A percentile compares a stretch with the other conserved stretches of the same genome.
Evolutionary conservation across 2,113 vertebrate genomes (phyloP).

Genomic region (Alces alces): DNA sequence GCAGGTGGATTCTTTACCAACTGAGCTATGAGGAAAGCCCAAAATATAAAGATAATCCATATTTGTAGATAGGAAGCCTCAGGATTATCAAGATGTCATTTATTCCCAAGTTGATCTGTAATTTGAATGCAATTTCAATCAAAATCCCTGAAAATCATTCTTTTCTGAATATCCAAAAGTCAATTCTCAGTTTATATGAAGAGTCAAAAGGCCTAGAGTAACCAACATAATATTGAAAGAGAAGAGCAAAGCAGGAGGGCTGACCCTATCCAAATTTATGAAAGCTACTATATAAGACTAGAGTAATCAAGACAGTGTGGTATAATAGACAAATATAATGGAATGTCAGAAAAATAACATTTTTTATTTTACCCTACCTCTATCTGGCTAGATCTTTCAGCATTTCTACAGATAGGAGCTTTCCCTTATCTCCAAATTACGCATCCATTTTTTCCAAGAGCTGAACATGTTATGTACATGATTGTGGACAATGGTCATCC

Average conservation of each 20-base stretch:
- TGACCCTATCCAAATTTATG: background rate
- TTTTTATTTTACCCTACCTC: background rate
- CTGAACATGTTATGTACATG: background rate
- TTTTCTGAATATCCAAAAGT: background rate
- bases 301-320: background rate
- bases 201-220: background rate
- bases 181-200: background rate
- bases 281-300: background rate
- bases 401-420: background rate
- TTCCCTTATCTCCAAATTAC: background rate
- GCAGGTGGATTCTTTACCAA: too few species aligned
- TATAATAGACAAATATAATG: background rate
- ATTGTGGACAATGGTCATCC: background rate
- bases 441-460: background rate
- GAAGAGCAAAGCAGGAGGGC: background rate
- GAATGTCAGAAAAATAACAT: background rate
- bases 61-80: background rate
- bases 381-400: background rate
- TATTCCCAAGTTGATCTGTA: background rate
- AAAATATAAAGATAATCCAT: background rate
- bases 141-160: background rate
- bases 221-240: background rate
- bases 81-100: background rate
- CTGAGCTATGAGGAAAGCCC: too few species aligned
- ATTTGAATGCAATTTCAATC: background rate